Base-by-base conservation (phyloP, 2,113 vertebrate species). In the Onychorhynchus coronatus region DNA sequence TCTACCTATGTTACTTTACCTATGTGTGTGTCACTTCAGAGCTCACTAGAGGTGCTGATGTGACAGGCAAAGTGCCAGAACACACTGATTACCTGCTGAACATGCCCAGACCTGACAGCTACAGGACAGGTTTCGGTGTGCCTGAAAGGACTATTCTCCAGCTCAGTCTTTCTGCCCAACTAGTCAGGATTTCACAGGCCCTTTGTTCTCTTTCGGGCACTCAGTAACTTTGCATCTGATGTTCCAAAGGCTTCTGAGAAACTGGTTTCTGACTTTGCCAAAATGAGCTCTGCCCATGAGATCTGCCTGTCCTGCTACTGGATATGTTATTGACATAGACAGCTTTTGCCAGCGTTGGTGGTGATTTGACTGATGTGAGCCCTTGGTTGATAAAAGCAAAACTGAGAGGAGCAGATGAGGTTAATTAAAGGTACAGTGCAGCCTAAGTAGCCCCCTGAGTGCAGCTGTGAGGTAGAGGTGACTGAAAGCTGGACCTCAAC, bases 311-410 rank as follows among this genome's bases (percentile, higher is more conserved):
- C 15, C 46, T n/a, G 6, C 31, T 77, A 0, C 0, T 47, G 9
- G 4, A 6, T 41, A 24, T 27, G 25, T 61, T 23, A 33, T 15
- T 61, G 56, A 16, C 1, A 0, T 0, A 1, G 37, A 12, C 2
- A 10, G 0, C 15, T 73, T 30, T 30, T 37, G 44, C 17, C 31
- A 21, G 30, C 41, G 47, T n/a, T 35, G 13, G 19, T 65, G 44
- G 19, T 47, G 27, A 6, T 56, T 56, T 81, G 35, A 44, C 25
- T 27, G 2, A 21, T 46, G 8, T 47, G 23, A 63, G 12, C 31
- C 5, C 46, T 66, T 71, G 30, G 18, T 33, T 16, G 6, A 35
- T 61, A 23, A 63, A 16, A 93, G 20, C 20, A 85, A 76, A 85
- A 35, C 28, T 30, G 53, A 78, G 42, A 55, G 22, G 12, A 68